A percentile compares a stretch with the other conserved stretches of the same genome.
These are phyloP conservation scores for Heterochromis multidens DNA, from an alignment of 2,113 vertebrate species.

Conservation along the genomic window DNA sequence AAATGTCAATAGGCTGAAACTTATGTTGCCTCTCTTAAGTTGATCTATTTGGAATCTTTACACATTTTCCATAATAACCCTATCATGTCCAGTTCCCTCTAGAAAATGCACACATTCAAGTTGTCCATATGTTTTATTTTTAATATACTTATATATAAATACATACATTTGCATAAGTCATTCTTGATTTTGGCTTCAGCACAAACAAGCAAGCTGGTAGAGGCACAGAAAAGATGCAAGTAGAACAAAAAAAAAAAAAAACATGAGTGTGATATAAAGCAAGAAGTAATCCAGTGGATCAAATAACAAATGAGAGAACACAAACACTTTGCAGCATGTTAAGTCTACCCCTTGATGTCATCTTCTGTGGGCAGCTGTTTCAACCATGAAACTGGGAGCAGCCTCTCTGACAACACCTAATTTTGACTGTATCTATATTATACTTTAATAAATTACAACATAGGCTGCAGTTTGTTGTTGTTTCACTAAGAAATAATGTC, in stretches of 20 bases:
- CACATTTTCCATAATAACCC: neutral
- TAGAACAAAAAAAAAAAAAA: conserved; percentile 9
- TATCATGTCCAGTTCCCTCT: neutral
- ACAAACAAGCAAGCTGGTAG: conserved; percentile 68
- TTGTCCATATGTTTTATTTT: conserved; percentile 53
- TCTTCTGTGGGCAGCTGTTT: neutral
- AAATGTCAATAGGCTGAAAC: neutral
- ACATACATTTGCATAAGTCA: conserved; percentile 73
- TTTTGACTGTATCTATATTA: neutral
- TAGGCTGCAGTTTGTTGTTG: neutral
- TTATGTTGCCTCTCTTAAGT: neutral
- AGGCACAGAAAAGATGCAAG: conserved; percentile 36
- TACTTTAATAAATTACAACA: neutral
- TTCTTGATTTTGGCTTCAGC: conserved; percentile 74
- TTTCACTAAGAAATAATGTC: neutral
- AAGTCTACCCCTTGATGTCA: neutral
- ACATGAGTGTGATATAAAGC: conserved; percentile 1
- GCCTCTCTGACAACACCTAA: neutral
- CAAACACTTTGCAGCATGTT: neutral
- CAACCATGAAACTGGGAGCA: neutral
- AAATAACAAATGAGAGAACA: neutral
- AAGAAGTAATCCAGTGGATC: neutral
- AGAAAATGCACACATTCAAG: neutral
- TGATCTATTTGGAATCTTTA: neutral
- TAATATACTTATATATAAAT: conserved; percentile 79